Conservation (phyloP, 2,888 invertebrate genomes). For the Noctua janthina region DNA sequence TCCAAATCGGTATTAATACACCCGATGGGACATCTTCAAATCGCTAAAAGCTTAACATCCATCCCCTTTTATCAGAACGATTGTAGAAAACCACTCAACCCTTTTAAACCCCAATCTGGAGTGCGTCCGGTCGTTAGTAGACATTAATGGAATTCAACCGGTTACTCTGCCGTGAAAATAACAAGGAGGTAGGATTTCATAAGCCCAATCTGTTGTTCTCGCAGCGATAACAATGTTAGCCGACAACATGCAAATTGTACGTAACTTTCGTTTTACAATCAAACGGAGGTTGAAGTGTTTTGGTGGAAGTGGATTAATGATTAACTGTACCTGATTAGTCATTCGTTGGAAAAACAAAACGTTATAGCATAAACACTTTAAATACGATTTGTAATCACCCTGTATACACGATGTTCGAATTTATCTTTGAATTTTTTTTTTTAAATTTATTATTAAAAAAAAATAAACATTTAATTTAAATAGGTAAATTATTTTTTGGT, state of each 20-base stretch:
- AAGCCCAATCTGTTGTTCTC: slow-evolving; percentile 80
- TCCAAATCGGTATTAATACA: slow-evolving; percentile 74
- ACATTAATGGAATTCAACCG: slow-evolving; percentile 89
- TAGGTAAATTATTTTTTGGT: background rate
- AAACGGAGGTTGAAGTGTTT: slow-evolving; percentile 12
- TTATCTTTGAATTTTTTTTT: too few relatives aligned
- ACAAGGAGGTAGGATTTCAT: slow-evolving; percentile 82
- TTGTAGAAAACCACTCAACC: slow-evolving; percentile 90
- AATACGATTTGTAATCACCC: background rate
- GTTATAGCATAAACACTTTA: background rate
- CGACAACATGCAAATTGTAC: slow-evolving; percentile 68
- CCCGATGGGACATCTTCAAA: slow-evolving; percentile 85
- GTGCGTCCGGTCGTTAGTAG: slow-evolving; percentile 90
- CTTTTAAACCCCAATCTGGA: slow-evolving; percentile 90
- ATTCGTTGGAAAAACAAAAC: background rate
- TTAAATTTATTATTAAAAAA: too few relatives aligned
- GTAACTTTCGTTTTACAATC: slow-evolving; percentile 46
- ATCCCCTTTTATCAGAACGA: slow-evolving; percentile 88
- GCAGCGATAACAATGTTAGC: slow-evolving; percentile 74
- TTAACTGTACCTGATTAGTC: background rate
- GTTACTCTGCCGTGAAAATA: slow-evolving; percentile 88
- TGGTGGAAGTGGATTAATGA: background rate
- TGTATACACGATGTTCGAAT: background rate
- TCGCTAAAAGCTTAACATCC: slow-evolving; percentile 88
- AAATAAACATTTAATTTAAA: too few relatives aligned